These are phyloP conservation scores for Drosophila paranaensis DNA, from an alignment of 2,888 invertebrate species.

Conservation along the genomic window DNA sequence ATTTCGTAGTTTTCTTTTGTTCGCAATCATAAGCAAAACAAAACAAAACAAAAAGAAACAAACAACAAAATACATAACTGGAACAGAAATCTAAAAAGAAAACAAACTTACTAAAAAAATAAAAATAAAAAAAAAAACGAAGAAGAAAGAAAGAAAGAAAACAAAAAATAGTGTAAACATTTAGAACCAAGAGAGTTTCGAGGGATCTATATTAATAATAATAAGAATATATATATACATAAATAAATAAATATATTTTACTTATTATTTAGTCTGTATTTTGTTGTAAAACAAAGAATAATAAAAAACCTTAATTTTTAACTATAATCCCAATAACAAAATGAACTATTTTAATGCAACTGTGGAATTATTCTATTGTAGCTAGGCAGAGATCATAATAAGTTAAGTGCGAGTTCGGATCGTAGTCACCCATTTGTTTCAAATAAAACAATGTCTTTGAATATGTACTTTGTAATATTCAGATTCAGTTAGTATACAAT, in stretches of 20 bases:
- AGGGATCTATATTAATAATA: constrained; percentile 78
- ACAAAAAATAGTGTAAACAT: constrained; percentile 73
- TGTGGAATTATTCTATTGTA: not conserved
- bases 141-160: constrained; percentile 32
- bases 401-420: not conserved
- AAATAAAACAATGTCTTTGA: not conserved
- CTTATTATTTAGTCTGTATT: constrained; percentile 80
- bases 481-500: not conserved
- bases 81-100: constrained; percentile 32
- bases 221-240: constrained; percentile 73
- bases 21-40: constrained; percentile 25
- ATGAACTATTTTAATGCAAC: not conserved
- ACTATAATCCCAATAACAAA: constrained; percentile 34
- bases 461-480: not conserved
- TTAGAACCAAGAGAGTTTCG: constrained; percentile 65
- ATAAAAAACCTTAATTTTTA: constrained; percentile 77
- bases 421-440: not conserved
- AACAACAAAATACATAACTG: constrained; percentile 41
- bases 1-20: constrained; percentile 44
- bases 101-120: constrained; percentile 19
- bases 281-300: constrained; percentile 80
- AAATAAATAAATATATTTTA: constrained; percentile 79
- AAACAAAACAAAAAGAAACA: constrained; percentile 4
- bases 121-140: constrained; percentile 18
- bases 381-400: not conserved